Percentiles rank a stretch among this genome's conserved stretches.
These are phyloP conservation scores for Acrocera orbiculus DNA, from an alignment of 2,888 invertebrate species.

Conservation along the genomic window DNA sequence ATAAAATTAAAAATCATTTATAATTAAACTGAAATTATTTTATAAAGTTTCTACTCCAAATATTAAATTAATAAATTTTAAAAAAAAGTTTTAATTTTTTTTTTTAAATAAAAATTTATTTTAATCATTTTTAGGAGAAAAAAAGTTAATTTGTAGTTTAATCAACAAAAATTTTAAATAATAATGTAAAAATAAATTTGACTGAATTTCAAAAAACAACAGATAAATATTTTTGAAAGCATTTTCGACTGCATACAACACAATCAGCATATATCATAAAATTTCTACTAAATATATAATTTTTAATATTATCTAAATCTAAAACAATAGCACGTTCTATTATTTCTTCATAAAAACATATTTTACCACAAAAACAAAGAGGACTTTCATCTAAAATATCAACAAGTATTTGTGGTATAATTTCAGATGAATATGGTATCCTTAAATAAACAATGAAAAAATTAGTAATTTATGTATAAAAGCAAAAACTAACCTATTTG, in stretches of 20 bases:
- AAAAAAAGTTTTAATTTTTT: too few relatives aligned
- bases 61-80: too few relatives aligned
- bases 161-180: too few relatives aligned
- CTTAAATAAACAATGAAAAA: slow-evolving; percentile 9
- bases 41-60: too few relatives aligned
- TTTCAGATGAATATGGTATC: slow-evolving; percentile 16
- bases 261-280: slow-evolving; percentile 26
- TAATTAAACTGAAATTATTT: too few relatives aligned
- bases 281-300: slow-evolving; percentile 23
- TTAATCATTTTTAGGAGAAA: too few relatives aligned
- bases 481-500: slow-evolving; percentile 7
- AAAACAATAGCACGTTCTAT: slow-evolving; percentile 21
- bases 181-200: too few relatives aligned
- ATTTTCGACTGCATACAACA: slow-evolving; percentile 22
- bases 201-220: too few relatives aligned
- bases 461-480: neutral
- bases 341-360: slow-evolving; percentile 19
- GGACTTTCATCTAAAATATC: slow-evolving; percentile 25
- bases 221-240: slow-evolving; percentile 12
- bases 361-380: slow-evolving; percentile 23
- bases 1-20: too few relatives aligned
- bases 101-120: too few relatives aligned
- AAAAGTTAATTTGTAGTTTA: too few relatives aligned
- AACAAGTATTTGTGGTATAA: slow-evolving; percentile 22
- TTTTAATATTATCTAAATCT: slow-evolving; percentile 23